Percentiles rank a stretch among this genome's conserved stretches.
Conservation (phyloP, 2,888 invertebrate genomes). For the Orgyia antiqua region DNA sequence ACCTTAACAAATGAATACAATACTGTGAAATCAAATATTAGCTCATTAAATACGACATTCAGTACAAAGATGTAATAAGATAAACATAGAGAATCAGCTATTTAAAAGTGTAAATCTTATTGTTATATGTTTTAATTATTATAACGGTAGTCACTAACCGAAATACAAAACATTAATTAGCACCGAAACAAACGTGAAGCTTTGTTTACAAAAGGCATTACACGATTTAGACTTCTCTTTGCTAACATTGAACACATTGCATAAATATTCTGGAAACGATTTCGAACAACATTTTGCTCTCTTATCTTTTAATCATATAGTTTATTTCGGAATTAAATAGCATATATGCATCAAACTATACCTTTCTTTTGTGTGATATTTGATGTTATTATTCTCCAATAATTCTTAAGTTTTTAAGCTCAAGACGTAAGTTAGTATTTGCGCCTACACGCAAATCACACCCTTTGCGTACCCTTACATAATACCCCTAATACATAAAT, state of each 20-base stretch:
- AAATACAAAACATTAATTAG: conserved; percentile 38
- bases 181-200: conserved; percentile 35
- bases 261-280: conserved; percentile 16
- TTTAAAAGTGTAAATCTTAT: too few relatives aligned
- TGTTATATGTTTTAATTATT: conserved; percentile 10
- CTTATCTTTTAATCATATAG: too few relatives aligned
- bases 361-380: too few relatives aligned
- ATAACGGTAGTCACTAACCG: conserved; percentile 12
- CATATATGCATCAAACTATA: too few relatives aligned
- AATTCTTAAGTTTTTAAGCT: too few relatives aligned
- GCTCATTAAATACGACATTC: neutral
- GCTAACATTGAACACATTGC: conserved; percentile 21
- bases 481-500: too few relatives aligned
- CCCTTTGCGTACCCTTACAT: too few relatives aligned
- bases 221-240: conserved; percentile 35
- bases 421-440: too few relatives aligned
- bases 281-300: too few relatives aligned
- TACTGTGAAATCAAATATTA: neutral
- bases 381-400: too few relatives aligned
- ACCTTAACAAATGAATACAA: neutral
- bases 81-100: neutral
- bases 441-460: too few relatives aligned
- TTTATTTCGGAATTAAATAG: too few relatives aligned
- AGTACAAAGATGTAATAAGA: neutral
- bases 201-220: conserved; percentile 47